Evolutionary conservation across 2,113 vertebrate species (phyloP).

Genomic region (Ailuropoda melanoleuca): DNA sequence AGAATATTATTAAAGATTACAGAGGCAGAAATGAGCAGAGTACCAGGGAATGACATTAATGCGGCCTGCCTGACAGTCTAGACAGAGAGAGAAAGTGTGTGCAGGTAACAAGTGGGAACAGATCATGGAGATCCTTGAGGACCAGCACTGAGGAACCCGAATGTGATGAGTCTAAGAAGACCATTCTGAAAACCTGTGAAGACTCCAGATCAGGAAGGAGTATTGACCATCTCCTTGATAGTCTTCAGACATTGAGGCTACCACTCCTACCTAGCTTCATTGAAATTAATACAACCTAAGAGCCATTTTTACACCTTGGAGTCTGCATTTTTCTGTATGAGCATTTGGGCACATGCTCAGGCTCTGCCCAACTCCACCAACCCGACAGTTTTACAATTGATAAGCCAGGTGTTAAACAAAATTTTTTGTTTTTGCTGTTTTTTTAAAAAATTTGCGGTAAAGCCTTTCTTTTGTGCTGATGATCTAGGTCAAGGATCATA

Average conservation of each 20-base stretch:
- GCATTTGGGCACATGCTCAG: not conserved
- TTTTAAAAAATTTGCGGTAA: not conserved
- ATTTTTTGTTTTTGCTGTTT: not conserved
- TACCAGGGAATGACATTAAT: not conserved
- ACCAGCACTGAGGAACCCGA: not conserved
- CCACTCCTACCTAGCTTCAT: not conserved
- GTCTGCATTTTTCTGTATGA: not conserved
- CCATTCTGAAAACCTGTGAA: not conserved
- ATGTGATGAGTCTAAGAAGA: not conserved
- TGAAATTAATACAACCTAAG: not conserved
- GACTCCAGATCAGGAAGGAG: not conserved
- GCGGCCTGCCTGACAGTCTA: not conserved
- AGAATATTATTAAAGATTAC: not conserved
- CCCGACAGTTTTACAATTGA: not conserved
- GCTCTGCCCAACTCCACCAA: not conserved
- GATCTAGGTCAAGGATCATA: not conserved
- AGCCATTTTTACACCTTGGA: not conserved
- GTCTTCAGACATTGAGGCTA: not conserved
- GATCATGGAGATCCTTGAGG: not conserved
- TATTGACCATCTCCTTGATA: not conserved
- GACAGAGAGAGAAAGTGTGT: not conserved
- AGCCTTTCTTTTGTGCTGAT: not conserved
- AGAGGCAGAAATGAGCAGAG: not conserved
- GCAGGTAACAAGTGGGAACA: not conserved
- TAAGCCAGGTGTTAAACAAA: not conserved